Conservation (phyloP, 92 coral and sea anemone species). For the Pocillopora grandis region DNA sequence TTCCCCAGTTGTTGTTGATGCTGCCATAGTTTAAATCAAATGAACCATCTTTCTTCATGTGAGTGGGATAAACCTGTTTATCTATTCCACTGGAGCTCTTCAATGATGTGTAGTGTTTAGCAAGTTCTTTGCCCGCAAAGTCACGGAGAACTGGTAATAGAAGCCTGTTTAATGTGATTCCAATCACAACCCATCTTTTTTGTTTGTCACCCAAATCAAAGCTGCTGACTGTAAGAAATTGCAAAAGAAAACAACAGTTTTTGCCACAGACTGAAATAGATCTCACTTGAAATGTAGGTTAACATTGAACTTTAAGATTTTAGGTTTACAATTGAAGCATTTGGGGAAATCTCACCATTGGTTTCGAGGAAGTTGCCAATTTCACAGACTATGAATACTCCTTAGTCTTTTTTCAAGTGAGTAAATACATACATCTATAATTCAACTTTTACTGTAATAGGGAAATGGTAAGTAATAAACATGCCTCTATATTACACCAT, state of each 20-base stretch:
- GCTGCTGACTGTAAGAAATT: constrained; percentile 6
- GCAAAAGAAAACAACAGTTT: neutral
- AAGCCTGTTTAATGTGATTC: constrained; percentile 69
- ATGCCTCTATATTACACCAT: too few relatives aligned
- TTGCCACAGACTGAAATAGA: neutral
- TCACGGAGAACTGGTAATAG: constrained; percentile 68
- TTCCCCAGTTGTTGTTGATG: constrained; percentile 70
- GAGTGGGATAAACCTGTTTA: constrained; percentile 33
- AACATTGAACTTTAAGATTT: too few relatives aligned
- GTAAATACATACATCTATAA: too few relatives aligned
- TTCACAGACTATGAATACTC: too few relatives aligned
- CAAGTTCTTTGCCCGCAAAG: constrained; percentile 47
- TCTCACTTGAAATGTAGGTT: too few relatives aligned
- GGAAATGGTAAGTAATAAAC: too few relatives aligned
- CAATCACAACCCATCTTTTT: constrained; percentile 88
- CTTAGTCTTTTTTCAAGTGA: too few relatives aligned
- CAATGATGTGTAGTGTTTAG: constrained; percentile 56
- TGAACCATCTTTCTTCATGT: constrained; percentile 41
- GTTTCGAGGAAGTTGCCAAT: too few relatives aligned
- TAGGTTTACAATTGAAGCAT: too few relatives aligned
- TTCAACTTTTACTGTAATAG: too few relatives aligned
- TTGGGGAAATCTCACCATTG: too few relatives aligned
- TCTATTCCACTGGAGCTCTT: constrained; percentile 45
- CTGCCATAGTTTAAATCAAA: constrained; percentile 64
- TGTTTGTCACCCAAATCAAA: constrained; percentile 64